phyloP scores from a whole-genome alignment of 2,113 vertebrate species.

The Mirza zaza region DNA sequence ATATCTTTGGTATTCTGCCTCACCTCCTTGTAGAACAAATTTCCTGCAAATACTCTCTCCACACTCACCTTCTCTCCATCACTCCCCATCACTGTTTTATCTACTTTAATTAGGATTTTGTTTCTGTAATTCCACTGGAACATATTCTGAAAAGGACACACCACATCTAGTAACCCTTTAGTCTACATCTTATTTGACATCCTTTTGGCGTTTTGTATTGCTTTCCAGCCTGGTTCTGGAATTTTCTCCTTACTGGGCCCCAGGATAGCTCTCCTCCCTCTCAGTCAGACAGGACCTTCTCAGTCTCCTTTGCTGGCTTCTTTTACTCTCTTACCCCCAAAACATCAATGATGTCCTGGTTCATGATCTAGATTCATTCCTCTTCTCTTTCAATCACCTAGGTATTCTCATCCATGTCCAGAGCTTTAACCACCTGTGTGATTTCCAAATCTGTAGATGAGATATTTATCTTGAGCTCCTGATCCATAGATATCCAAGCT shows the following conservation, averaged over 20 bases:
- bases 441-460: not conserved
- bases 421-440: not conserved
- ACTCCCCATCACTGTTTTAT: not conserved
- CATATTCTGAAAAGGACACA: not conserved
- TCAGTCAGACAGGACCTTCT: not conserved
- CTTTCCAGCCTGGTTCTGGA: not conserved
- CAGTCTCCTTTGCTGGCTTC: not conserved
- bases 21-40: not conserved
- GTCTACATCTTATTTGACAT: not conserved
- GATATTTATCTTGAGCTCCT: not conserved
- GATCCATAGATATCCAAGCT: not conserved
- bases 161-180: not conserved
- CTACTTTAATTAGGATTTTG: not conserved
- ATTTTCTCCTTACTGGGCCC: not conserved
- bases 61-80: not conserved
- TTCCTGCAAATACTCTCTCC: not conserved
- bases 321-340: not conserved
- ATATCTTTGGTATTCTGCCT: not conserved
- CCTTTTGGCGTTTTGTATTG: not conserved
- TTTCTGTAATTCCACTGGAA: not conserved
- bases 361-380: not conserved
- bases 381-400: not conserved
- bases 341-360: not conserved
- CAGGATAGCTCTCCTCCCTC: not conserved
- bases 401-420: not conserved